phyloP scores from a whole-genome alignment of 2,113 vertebrate species.

The Ammodytes marinus region DNA sequence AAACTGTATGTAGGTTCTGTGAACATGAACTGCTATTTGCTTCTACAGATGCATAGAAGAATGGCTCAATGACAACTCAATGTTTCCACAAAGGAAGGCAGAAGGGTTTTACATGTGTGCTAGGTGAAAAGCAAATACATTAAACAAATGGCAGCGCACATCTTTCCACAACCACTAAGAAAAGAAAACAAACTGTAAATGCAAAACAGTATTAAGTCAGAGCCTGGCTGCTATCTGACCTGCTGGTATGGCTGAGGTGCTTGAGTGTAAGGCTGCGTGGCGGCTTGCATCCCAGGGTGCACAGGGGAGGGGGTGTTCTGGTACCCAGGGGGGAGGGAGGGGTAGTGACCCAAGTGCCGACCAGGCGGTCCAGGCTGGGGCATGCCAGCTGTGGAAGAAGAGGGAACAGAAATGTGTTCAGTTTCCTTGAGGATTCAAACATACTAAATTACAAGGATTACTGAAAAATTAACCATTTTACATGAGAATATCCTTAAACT shows the following conservation, averaged over 20 bases:
- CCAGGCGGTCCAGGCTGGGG: slow-evolving; percentile 84
- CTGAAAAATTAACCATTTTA: neutral
- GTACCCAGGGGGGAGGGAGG: slow-evolving; percentile 92
- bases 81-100: neutral
- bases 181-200: neutral
- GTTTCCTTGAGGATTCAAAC: neutral
- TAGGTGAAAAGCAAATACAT: neutral
- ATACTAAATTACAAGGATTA: neutral
- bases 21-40: neutral
- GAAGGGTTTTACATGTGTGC: neutral
- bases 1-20: neutral
- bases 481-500: no score
- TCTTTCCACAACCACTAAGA: neutral
- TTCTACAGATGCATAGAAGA: neutral
- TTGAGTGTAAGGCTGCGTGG: slow-evolving; percentile 87
- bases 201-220: neutral
- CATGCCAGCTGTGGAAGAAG: slow-evolving; percentile 64
- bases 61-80: no score
- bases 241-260: slow-evolving; percentile 89
- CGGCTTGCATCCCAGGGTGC: slow-evolving; percentile 81
- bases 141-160: neutral
- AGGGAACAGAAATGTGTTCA: neutral
- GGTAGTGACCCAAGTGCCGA: slow-evolving; percentile 90
- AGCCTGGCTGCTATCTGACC: slow-evolving; percentile 74
- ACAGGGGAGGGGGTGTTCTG: slow-evolving; percentile 86